Evolutionary conservation across 2,113 vertebrate species (phyloP), one percentile per base, ranked within the genome.

Genomic region (Pygoscelis antarcticus): DNA sequence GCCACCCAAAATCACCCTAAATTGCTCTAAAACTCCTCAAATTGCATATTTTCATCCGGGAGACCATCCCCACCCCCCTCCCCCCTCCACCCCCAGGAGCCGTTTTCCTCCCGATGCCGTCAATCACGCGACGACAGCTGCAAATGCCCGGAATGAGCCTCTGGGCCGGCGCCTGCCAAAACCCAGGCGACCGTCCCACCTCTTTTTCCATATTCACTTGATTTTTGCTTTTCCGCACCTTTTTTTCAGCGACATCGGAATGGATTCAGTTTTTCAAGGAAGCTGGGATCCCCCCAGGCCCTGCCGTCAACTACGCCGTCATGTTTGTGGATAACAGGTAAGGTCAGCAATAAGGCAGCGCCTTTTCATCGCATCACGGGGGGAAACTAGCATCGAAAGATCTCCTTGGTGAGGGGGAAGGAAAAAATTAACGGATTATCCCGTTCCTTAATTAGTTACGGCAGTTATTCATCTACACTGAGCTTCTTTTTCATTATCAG

Each of bases 211-310:
- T 27, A 16, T 6, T 17, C 23, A 5, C 29, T 26, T 40, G 6
- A 11, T 36, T 44, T 55, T 29, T 11, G 51, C 30, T 44, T 47
- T 54, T 36, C 18, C 4, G 4, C 1, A 7, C 8, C 7, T 72
- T 46, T 36, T 30, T 80, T 65, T 21, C 87, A 99, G 99, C 98
- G 76, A 99, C 99, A 7, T 99, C 99, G 0, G 99, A 99, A 88
- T 99, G 99, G 99, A 99, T 99, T 94, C 99, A 99, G 97, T 99
- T 99, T 96, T 99, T 99, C 95, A 99, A 99, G 95, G 99, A 99
- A 94, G 99, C 99, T 3, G 99, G 99, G 70, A 99, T 99, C 90
- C 99, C 99, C 12, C 98, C 99, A 0, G 99, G 99, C 42, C 99
- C 99, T 9, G 99, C 99, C 10, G 99, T 99, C 64, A 99, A 98